A percentile compares a stretch with the other conserved stretches of the same genome.
phyloP scores from a whole-genome alignment of 2,797 vertebrate species.

The Rhodeus uyekii region DNA sequence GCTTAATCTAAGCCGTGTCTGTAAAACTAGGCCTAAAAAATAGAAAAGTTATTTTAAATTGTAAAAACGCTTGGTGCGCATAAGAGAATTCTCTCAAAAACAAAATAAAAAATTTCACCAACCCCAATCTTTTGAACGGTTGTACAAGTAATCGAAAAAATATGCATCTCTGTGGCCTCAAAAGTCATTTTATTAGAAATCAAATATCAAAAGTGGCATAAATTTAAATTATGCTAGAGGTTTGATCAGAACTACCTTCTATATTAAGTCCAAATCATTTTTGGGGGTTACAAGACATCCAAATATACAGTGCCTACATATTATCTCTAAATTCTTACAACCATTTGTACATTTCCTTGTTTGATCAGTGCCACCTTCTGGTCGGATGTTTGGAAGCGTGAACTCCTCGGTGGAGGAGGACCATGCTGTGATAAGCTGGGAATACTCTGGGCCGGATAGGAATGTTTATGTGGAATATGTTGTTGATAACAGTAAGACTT shows the following conservation, averaged over 20 bases:
- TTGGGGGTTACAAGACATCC: background rate
- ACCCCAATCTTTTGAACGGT: background rate
- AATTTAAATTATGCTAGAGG: no score
- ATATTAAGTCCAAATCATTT: background rate
- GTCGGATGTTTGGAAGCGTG: constrained; percentile 86
- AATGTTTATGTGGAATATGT: constrained; percentile 95
- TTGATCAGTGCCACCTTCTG: constrained; percentile 81
- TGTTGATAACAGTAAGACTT: constrained; percentile 94
- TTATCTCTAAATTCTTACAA: constrained; percentile 35
- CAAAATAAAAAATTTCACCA: background rate
- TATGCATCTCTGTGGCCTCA: background rate
- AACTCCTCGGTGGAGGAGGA: constrained; percentile 85
- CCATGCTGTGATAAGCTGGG: constrained; percentile 90
- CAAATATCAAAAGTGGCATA: background rate
- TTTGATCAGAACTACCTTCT: background rate
- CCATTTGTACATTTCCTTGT: constrained; percentile 67
- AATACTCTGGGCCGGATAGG: constrained; percentile 90
- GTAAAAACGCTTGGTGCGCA: no score
- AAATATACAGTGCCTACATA: background rate
- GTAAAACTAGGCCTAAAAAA: no score
- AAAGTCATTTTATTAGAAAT: background rate
- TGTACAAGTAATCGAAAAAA: background rate
- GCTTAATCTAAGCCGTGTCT: no score
- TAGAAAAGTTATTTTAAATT: no score
- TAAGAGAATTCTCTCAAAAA: no score